Percentiles rank a stretch among this genome's conserved stretches.
These are phyloP conservation scores for Chaetogeoica ovagalla DNA, from an alignment of 2,888 invertebrate species.

Conservation along the genomic window DNA sequence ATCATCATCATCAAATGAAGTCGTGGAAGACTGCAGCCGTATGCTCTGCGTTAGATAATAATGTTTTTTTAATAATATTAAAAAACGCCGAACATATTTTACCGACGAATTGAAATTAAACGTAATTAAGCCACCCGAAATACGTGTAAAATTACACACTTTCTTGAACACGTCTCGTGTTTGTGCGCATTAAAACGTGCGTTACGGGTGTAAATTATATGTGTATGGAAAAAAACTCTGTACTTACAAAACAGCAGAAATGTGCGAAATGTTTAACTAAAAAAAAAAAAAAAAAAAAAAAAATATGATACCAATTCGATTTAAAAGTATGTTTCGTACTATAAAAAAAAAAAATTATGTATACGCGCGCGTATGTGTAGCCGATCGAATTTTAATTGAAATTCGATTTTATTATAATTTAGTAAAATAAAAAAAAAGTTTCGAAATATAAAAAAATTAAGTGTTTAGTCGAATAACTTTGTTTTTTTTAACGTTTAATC, in stretches of 20 bases:
- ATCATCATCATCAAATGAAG: too few relatives aligned
- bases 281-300: conserved; percentile 26
- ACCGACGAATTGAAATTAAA: neutral
- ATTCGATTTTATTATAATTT: conserved; percentile 18
- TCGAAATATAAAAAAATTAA: conserved; percentile 16
- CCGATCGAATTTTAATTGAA: conserved; percentile 31
- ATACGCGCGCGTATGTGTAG: neutral
- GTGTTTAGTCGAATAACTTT: neutral
- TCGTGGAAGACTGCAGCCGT: too few relatives aligned
- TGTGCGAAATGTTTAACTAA: neutral
- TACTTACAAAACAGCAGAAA: neutral
- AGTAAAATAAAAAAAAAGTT: conserved; percentile 13
- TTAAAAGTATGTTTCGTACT: neutral
- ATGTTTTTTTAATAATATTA: neutral
- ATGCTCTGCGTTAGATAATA: too few relatives aligned
- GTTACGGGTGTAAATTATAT: conserved; percentile 1
- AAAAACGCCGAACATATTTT: neutral
- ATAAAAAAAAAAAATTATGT: neutral
- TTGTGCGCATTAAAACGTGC: neutral
- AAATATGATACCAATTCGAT: too few relatives aligned
- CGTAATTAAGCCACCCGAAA: neutral
- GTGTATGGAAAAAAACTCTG: neutral
- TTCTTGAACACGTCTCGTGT: conserved; percentile 4
- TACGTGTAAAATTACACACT: conserved; percentile 19
- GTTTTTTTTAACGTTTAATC: neutral